Base-by-base conservation (phyloP, 2,888 invertebrate species). In the Troglohyphantes excavatus region DNA sequence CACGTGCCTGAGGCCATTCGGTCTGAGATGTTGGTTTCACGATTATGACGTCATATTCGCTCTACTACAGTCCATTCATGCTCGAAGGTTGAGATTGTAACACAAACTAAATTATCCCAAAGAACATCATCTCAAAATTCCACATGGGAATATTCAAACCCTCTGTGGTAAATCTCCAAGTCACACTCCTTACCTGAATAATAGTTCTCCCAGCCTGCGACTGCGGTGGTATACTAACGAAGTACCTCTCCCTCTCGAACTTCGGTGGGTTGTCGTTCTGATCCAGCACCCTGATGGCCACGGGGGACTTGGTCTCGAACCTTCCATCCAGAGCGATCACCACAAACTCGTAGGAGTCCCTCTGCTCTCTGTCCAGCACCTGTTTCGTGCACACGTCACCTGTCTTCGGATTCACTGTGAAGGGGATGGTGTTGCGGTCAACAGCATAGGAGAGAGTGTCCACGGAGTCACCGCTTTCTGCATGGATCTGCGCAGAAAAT, bases 251-350 rank as follows among this genome's bases (percentile, higher is more conserved):
- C 68, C 90, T 83, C 68, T 92, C 92, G 76, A 92, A 92, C 65
- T 91, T 85, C 11, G 92, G 92, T 53, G 92, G 91, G 73, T 92
- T 92, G 90, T 92, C 92, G 53, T 92, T 92, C 79, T 92, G 92
- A 61, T 92, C 92, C 11, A 83, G 39, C 0, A 86, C 90, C 29
- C 88, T 73, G 19, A 92, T 90, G 21, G 79, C 86, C 9, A 91
- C 90, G 0, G 92, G 91, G 11, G 90, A 91, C 43, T 88, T 87
- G 0, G 92, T 87, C 53, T 92, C 91, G 78, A 87, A 92, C 23
- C 91, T 91, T 9, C 92, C 92, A 72, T 92, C 92, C 65, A 89
- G 78, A 5, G 92, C 92, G 2, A 91, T 83, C 6, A 92, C 91
- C 6, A 90, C 82, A 29, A 92, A 91, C 29, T 92, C 92, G 39